Evolutionary conservation across 2,888 invertebrate species (phyloP).

Genomic region (Eulithis testata): DNA sequence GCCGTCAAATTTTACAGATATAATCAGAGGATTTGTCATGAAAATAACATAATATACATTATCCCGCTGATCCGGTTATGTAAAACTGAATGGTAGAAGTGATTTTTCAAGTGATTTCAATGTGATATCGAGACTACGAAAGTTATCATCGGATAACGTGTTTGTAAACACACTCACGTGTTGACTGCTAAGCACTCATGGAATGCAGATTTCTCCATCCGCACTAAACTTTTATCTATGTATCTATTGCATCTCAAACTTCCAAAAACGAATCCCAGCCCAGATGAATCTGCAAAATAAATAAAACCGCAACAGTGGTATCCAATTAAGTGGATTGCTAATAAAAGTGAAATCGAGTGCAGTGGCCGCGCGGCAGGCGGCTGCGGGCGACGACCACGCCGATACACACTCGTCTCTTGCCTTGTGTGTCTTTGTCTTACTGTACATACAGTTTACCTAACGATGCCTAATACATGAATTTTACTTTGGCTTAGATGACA

Average conservation of each 20-base stretch:
- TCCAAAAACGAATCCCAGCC: slow-evolving; percentile 61
- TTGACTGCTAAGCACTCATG: background rate
- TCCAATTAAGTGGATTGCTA: slow-evolving; percentile 84
- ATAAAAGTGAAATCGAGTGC: slow-evolving; percentile 85
- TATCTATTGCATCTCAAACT: slow-evolving; percentile 15
- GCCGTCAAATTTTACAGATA: slow-evolving; percentile 68
- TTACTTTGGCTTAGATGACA: background rate
- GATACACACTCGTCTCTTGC: slow-evolving; percentile 29
- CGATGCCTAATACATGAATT: slow-evolving; percentile 1
- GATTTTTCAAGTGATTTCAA: background rate
- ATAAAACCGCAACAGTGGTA: slow-evolving; percentile 81
- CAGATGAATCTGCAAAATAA: slow-evolving; percentile 80
- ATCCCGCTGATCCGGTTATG: background rate
- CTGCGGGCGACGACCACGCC: slow-evolving; percentile 35
- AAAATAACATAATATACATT: slow-evolving; percentile 17
- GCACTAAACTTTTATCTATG: slow-evolving; percentile 8
- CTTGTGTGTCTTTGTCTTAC: slow-evolving; percentile 26
- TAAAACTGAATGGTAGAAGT: background rate
- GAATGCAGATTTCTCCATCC: slow-evolving; percentile 3
- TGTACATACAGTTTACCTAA: slow-evolving; percentile 15
- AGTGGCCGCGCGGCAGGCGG: slow-evolving; percentile 68
- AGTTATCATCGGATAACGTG: no score
- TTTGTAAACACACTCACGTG: background rate
- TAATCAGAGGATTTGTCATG: slow-evolving; percentile 63
- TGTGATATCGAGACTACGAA: background rate